Percentiles rank a stretch among this genome's conserved stretches.
These are phyloP conservation scores for Xenopus petersii DNA, from an alignment of 2,797 vertebrate species.

Conservation along the genomic window DNA sequence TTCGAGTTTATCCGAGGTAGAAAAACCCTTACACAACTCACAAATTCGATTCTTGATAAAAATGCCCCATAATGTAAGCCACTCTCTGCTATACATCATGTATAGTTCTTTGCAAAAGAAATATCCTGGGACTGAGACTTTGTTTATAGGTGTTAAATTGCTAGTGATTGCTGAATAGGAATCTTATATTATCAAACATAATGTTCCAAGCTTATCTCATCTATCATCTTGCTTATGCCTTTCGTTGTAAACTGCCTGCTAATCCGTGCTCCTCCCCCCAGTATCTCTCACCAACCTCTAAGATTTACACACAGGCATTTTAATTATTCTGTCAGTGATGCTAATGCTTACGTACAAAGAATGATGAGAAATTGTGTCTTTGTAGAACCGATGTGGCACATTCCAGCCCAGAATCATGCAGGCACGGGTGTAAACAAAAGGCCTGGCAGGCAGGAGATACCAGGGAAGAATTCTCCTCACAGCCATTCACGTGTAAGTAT, in stretches of 20 bases:
- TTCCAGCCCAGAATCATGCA: constrained; percentile 72
- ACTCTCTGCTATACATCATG: too few relatives aligned
- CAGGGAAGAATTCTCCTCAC: constrained; percentile 84
- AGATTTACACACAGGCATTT: constrained; percentile 32
- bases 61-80: too few relatives aligned
- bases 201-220: background rate
- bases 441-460: constrained; percentile 70
- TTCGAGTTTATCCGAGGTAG: too few relatives aligned
- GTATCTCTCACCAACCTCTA: constrained; percentile 4
- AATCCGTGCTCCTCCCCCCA: constrained; percentile 7
- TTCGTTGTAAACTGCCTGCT: background rate
- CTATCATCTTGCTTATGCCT: background rate
- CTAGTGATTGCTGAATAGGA: too few relatives aligned
- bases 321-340: constrained; percentile 41
- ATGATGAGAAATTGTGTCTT: constrained; percentile 16
- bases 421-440: constrained; percentile 68
- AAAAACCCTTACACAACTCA: too few relatives aligned
- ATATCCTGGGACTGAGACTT: too few relatives aligned
- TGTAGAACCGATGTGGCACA: constrained; percentile 87
- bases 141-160: too few relatives aligned
- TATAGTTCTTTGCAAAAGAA: too few relatives aligned
- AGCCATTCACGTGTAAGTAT: constrained; percentile 81
- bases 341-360: constrained; percentile 6
- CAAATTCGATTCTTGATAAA: too few relatives aligned
- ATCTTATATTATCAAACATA: too few relatives aligned